Conservation (phyloP, 2,797 vertebrate genomes). For the Gymnothorax reevesii region DNA sequence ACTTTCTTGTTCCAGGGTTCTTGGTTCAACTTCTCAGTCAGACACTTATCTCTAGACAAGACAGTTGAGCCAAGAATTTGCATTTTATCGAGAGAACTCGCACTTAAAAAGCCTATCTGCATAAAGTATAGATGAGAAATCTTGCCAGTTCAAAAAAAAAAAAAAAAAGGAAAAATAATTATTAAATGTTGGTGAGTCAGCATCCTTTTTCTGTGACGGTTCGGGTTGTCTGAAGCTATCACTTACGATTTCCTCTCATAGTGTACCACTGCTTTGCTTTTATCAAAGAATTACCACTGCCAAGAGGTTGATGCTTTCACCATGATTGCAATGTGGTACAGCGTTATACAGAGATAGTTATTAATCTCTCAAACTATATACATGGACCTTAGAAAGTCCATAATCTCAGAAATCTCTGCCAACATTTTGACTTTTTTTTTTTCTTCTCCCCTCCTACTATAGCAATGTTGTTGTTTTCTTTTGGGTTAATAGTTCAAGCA, state of each 20-base stretch:
- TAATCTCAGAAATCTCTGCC: neutral
- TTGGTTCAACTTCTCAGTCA: neutral
- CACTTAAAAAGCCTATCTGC: neutral
- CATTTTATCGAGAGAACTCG: neutral
- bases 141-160: neutral
- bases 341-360: neutral
- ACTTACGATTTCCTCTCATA: neutral
- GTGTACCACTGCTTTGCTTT: neutral
- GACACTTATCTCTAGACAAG: neutral
- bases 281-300: neutral
- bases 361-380: neutral
- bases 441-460: neutral
- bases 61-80: neutral
- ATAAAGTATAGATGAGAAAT: neutral
- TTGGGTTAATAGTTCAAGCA: neutral
- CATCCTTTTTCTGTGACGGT: neutral
- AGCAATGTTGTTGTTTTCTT: neutral
- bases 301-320: neutral
- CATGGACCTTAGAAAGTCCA: neutral
- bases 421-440: neutral
- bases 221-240: neutral
- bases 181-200: neutral
- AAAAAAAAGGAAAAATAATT: neutral
- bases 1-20: neutral
- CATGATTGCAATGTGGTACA: neutral